Evolutionary conservation across 2,113 vertebrate genomes (phyloP).

Genomic region (Pteruthius melanotis): DNA sequence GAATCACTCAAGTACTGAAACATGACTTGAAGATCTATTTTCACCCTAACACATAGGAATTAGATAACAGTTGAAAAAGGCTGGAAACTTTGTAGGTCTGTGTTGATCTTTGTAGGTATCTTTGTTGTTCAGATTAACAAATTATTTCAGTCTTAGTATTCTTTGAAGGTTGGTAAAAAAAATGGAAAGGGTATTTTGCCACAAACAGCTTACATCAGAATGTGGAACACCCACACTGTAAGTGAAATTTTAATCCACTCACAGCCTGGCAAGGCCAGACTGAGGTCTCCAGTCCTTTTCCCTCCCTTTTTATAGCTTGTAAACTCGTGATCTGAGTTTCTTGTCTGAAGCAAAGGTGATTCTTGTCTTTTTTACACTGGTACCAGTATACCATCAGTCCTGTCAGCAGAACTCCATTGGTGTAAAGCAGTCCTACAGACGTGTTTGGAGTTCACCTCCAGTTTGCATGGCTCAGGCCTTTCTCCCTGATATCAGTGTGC

Average conservation of each 20-base stretch:
- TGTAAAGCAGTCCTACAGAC: not conserved
- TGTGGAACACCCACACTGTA: not conserved
- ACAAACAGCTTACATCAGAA: not conserved
- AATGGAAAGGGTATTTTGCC: not conserved
- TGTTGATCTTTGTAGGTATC: too few species aligned
- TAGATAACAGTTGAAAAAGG: not conserved
- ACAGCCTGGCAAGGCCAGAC: not conserved
- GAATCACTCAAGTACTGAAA: not conserved
- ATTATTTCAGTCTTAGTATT: not conserved
- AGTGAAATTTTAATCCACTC: not conserved
- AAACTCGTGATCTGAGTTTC: not conserved
- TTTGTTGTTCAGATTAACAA: not conserved
- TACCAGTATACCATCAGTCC: not conserved
- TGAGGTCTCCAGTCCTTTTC: not conserved
- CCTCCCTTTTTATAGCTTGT: not conserved
- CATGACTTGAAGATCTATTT: not conserved
- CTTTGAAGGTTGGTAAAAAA: not conserved
- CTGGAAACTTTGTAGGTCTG: not conserved
- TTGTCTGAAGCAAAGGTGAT: not conserved
- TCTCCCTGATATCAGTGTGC: not conserved
- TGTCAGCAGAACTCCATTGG: rapidly evolving
- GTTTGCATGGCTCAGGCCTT: not conserved
- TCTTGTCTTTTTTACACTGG: not conserved
- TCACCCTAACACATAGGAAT: not conserved
- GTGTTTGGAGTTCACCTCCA: not conserved